Base-by-base conservation (phyloP, 2,113 vertebrate species). In the Gallinago undulata region DNA sequence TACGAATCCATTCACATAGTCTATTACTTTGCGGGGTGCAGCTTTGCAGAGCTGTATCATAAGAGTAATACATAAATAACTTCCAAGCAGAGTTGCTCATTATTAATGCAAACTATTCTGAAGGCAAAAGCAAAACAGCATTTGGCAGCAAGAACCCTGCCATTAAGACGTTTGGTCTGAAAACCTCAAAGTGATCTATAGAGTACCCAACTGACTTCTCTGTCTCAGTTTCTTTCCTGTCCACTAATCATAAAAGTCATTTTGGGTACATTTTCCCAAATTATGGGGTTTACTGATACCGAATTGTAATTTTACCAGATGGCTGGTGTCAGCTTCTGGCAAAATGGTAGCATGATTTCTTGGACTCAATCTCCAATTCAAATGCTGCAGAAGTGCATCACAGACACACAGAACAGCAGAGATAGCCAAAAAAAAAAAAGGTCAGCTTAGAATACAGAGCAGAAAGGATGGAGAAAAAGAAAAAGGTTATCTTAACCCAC, bases 91-190 rank as follows among this genome's bases (percentile, higher is more conserved):
- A 83, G 50, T 4, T 67, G 66, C 72, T 94, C 82, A 95, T 96
- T 95, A 97, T 95, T 96, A 96, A 96, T 93, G 93, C 91, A 96
- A 94, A 94, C 53, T 90, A 79, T 91, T 96, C 70, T 50, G 48
- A 96, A 83, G 45, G 62, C 63, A 94, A 95, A 95, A 82, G 57
- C 84, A 94, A 96, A 96, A 76, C 41, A 83, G 50, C 91, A 97
- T 87, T 96, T 96, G 96, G 94, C 93, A 95, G 84, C 59, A 77
- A 69, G 55, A 86, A 80, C 2, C 1, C 22, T 70, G 78, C 78
- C 63, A 96, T 93, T 95, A 97, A 85, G 87, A 66, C 0, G 2
- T 60, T 87, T 73, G 53, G 41, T 74, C 87, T 91, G 72, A 77
- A 97, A 96, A 95, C 93, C 96, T 90, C 94, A 67, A 90, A 96